phyloP scores from a whole-genome alignment of 2,888 invertebrate species.

The Diarsia brunnea region DNA sequence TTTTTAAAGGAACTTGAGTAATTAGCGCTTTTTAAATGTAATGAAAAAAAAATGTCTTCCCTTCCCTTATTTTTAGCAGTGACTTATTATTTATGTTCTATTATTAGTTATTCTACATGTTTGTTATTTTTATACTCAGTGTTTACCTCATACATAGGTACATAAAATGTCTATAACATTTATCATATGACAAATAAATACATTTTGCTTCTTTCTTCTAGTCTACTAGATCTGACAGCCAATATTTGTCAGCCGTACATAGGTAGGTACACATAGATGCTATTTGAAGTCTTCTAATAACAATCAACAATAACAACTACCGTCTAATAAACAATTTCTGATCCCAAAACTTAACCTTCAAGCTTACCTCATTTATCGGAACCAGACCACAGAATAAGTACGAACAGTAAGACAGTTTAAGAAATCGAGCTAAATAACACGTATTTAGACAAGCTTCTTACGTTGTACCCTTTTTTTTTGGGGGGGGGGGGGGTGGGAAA shows the following conservation, averaged over 20 bases:
- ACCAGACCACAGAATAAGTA: background rate
- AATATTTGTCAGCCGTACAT: background rate
- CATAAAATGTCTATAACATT: background rate
- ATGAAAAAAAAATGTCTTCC: too few relatives aligned
- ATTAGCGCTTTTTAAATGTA: too few relatives aligned
- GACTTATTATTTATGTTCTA: background rate
- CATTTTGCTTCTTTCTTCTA: background rate
- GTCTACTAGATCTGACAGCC: background rate
- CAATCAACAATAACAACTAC: background rate
- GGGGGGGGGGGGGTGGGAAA: too few relatives aligned
- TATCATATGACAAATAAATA: background rate
- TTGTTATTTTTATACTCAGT: background rate
- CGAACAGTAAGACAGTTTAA: background rate
- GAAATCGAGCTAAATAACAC: background rate
- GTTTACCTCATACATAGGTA: background rate
- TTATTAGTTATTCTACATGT: background rate
- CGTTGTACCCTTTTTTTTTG: background rate
- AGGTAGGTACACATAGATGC: rapidly evolving
- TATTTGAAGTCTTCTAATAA: background rate
- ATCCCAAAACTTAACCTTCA: conserved; percentile 5
- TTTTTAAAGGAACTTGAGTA: too few relatives aligned
- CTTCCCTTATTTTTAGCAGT: background rate
- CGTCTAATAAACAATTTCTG: conserved; percentile 7
- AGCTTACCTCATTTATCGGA: conserved; percentile 24
- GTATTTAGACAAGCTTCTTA: background rate